phyloP scores from a whole-genome alignment of 2,113 vertebrate genomes.

The Picathartes gymnocephalus region DNA sequence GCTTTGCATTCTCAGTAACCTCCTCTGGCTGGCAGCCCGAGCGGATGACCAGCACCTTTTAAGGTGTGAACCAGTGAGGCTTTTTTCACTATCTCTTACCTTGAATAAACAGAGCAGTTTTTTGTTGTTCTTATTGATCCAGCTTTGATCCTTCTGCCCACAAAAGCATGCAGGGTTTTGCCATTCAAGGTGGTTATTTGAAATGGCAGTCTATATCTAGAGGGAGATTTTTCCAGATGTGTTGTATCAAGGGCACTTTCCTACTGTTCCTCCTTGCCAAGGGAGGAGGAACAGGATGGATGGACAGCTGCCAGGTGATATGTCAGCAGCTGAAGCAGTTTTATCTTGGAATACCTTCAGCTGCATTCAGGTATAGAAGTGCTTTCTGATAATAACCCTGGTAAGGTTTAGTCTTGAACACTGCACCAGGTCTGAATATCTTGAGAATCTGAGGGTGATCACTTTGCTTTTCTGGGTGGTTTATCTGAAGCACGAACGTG shows the following conservation, averaged over 20 bases:
- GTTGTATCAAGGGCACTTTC: background rate
- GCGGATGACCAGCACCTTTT: background rate
- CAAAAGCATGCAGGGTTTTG: background rate
- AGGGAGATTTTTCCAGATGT: background rate
- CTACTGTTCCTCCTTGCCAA: background rate
- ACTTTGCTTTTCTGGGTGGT: background rate
- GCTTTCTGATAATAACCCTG: background rate
- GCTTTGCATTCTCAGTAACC: background rate
- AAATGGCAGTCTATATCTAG: accelerated
- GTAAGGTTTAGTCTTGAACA: background rate
- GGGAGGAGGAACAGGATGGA: background rate
- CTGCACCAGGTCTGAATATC: background rate
- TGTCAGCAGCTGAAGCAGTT: background rate
- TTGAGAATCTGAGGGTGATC: background rate
- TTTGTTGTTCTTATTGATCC: background rate
- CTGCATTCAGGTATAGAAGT: background rate
- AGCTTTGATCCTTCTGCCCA: background rate
- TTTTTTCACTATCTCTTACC: background rate
- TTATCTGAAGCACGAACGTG: background rate
- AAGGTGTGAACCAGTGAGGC: background rate
- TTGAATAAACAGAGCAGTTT: background rate
- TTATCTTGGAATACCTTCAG: background rate
- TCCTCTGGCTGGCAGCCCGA: background rate
- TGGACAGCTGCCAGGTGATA: background rate
- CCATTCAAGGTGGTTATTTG: background rate